Evolutionary conservation across 1,140 invertebrate species (phyloP), one percentile per base, ranked within the genome.

Genomic region (Bacillus rossius): DNA sequence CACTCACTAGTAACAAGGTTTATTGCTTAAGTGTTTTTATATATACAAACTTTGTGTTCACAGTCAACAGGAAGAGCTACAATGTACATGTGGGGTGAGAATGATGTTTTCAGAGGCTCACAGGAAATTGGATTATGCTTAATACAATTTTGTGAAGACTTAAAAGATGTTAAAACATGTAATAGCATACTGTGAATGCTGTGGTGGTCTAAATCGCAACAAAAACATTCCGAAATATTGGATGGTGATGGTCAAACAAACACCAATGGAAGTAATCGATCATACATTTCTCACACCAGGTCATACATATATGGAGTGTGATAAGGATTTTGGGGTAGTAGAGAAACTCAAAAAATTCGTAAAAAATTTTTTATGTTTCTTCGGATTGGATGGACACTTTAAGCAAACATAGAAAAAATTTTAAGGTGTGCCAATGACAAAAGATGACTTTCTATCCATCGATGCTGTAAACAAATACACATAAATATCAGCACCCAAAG

Each of bases 271-370:
- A 54, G 45, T 59, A 8, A 59, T 67, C 10, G 60, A 62, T 57
- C 60, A 65, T 38, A 67, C 62, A 37, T 67, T 64, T 53, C 54
- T 63, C n/a, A 64, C 61, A 55, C 37, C 55, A 16, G 64, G 64
- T 10, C 60, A 67, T 38, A 61, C 61, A 20, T 57, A 61, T 23
- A 61, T 64, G 64, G 59, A 65, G 37, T 54, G 56, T 22, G 64
- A 67, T 57, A 13, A 23, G n/a, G 56, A 57, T 20, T 57, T 57
- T 53, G 56, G 51, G 16, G 3, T 48, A 3, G 52, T 55, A 22
- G 56, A 57, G 23, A 14, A 57, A 45, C 10, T 4, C 29, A 34
- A 34, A 34, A 34, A 34, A 4, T 4, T 34, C 29, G 10, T 34
- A 34, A 7, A 34, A 4, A 34, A 10, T 34, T n/a, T 4, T 34